These are phyloP conservation scores for Pachypeltis micranthus DNA, from an alignment of 1,140 invertebrate species.

Conservation along the genomic window DNA sequence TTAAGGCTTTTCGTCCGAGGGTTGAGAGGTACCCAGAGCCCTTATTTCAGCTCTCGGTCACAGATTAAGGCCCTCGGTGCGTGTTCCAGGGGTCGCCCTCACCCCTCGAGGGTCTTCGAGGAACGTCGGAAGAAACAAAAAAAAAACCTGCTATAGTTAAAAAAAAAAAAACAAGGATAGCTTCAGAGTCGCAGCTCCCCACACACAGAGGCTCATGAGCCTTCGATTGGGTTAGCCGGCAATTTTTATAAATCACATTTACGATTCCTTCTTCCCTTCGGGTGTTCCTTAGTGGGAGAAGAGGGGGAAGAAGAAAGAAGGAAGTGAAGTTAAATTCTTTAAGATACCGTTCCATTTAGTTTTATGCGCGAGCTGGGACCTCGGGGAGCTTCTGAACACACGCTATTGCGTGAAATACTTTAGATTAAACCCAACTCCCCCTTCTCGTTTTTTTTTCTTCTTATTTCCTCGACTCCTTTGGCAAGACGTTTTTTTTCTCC, in stretches of 20 bases:
- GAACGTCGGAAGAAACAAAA: not conserved
- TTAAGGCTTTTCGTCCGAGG: too few species aligned
- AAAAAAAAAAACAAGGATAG: too few species aligned
- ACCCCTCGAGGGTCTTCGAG: not conserved
- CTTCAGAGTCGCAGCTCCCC: too few species aligned
- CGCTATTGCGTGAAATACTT: conserved; percentile 22
- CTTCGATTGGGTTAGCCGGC: conserved; percentile 23
- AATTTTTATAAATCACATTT: conserved; percentile 30
- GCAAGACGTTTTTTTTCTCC: not conserved
- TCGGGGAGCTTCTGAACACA: conserved; percentile 7
- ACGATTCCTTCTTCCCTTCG: conserved; percentile 19
- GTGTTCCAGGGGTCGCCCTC: not conserved
- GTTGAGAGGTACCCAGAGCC: too few species aligned
- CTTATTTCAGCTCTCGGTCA: conserved; percentile 20
- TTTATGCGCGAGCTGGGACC: conserved; percentile 24
- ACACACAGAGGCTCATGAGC: conserved; percentile 18
- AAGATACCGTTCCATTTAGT: conserved; percentile 26
- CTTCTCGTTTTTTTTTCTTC: conserved; percentile 1
- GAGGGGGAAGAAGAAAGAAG: not conserved
- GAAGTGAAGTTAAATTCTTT: conserved; percentile 26
- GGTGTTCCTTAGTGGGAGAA: not conserved
- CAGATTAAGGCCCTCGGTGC: conserved; percentile 25
- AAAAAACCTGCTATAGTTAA: conserved; percentile 11
- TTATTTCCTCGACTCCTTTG: not conserved
- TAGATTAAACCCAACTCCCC: conserved; percentile 10